Evolutionary conservation across 2,888 invertebrate genomes (phyloP).

Genomic region (Tipula vernalis): DNA sequence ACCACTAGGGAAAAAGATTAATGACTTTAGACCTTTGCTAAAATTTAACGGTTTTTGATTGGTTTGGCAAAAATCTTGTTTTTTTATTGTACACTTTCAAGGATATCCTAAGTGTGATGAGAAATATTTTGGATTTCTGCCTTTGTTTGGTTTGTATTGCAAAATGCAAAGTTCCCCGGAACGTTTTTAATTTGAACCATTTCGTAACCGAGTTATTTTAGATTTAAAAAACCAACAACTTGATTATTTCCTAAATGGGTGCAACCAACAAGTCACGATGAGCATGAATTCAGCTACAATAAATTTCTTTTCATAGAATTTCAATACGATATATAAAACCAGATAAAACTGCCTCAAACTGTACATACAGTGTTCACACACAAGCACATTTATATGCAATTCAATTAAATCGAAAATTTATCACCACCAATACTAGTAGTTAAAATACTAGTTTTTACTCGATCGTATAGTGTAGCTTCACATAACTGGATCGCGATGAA

Average conservation of each 20-base stretch:
- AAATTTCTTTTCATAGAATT: background rate
- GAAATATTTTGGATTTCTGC: background rate
- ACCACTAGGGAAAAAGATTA: background rate
- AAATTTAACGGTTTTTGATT: background rate
- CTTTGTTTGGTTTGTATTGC: background rate
- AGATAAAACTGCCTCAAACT: background rate
- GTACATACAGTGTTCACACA: background rate
- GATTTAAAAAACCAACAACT: no score
- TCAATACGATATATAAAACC: background rate
- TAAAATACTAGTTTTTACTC: background rate
- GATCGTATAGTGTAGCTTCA: background rate
- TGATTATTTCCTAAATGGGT: no score
- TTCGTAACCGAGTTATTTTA: no score
- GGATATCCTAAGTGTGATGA: background rate
- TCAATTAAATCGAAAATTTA: background rate
- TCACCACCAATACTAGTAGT: background rate
- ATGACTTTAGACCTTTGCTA: background rate
- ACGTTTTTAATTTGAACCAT: no score
- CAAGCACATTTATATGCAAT: background rate
- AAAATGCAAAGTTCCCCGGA: no score
- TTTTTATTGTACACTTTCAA: background rate
- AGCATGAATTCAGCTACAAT: no score
- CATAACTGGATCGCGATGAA: background rate
- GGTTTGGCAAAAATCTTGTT: background rate
- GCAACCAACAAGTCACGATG: no score